Conservation (phyloP, 2,888 invertebrate genomes). For the Quadriops clusia region DNA sequence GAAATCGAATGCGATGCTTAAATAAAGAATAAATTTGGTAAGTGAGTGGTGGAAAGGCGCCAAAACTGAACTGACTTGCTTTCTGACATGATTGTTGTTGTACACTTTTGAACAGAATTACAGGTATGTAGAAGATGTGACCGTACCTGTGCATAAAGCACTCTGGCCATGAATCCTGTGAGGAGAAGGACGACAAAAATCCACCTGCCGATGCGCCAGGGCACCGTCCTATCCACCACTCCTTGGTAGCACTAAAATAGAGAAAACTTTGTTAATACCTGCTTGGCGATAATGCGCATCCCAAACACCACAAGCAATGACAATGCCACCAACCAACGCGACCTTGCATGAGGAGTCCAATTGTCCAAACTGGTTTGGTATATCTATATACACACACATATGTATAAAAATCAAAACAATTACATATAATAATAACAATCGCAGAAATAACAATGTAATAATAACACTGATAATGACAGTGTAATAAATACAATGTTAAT, state of each 20-base stretch:
- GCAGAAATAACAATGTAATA: too few species aligned
- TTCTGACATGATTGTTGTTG: too few species aligned
- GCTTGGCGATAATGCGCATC: conserved; percentile 68
- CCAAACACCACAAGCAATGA: conserved; percentile 61
- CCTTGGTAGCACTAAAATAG: conserved; percentile 40
- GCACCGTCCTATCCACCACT: conserved; percentile 40
- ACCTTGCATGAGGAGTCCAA: conserved; percentile 71
- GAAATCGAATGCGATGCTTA: too few species aligned
- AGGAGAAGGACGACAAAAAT: conserved; percentile 33
- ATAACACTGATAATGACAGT: too few species aligned
- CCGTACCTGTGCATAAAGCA: conserved; percentile 39
- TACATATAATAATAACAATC: too few species aligned
- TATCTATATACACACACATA: conserved; percentile 38
- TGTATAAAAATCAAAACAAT: too few species aligned
- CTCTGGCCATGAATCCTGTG: conserved; percentile 34
- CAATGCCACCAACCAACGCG: conserved; percentile 69
- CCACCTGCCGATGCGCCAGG: conserved; percentile 37
- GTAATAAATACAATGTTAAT: too few species aligned
- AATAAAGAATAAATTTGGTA: too few species aligned
- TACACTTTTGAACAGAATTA: too few species aligned
- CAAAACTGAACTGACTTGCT: too few species aligned
- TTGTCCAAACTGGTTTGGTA: conserved; percentile 78
- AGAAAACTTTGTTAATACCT: conserved; percentile 45
- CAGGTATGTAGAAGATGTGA: too few species aligned
- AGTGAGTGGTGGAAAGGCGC: too few species aligned